Conservation (phyloP, 2,797 vertebrate species). For the Antennarius maculatus region DNA sequence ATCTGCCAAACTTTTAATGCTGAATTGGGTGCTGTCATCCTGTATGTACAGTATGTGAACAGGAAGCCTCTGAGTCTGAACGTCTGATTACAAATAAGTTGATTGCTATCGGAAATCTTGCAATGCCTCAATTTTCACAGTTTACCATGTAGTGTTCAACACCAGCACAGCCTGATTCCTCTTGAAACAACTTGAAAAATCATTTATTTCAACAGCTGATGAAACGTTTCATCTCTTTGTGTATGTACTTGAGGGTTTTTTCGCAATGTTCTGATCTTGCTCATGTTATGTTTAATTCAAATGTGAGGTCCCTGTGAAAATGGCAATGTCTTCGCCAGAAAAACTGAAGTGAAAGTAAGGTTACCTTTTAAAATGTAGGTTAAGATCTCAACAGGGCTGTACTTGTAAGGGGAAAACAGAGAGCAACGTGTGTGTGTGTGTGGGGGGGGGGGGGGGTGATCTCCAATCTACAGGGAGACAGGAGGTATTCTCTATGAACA, state of each 20-base stretch:
- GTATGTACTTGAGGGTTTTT: constrained; percentile 45
- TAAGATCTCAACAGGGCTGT: constrained; percentile 25
- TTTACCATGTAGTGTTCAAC: not conserved
- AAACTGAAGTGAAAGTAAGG: constrained; percentile 29
- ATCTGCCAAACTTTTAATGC: constrained; percentile 6
- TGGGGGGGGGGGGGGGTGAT: not conserved
- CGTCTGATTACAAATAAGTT: not conserved
- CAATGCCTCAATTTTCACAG: not conserved
- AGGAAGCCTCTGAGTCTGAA: not conserved
- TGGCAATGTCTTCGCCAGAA: constrained; percentile 23
- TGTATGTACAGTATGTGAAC: not conserved
- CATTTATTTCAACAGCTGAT: constrained; percentile 34
- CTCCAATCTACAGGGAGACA: constrained; percentile 22
- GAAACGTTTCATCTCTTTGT: constrained; percentile 34
- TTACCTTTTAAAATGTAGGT: constrained; percentile 34
- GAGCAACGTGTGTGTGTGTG: constrained; percentile 23
- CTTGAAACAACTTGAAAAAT: constrained; percentile 23
- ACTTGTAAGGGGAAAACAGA: constrained; percentile 41
- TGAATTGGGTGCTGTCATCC: constrained; percentile 6
- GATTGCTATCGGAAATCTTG: constrained; percentile 3
- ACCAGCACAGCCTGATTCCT: constrained; percentile 11
- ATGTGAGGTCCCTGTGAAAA: constrained; percentile 26
- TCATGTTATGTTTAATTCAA: constrained; percentile 59
- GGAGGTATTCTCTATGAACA: constrained; percentile 32
- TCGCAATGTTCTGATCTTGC: constrained; percentile 30